Conservation (phyloP, 1,140 invertebrate species). For the Drosophila paulistorum region DNA sequence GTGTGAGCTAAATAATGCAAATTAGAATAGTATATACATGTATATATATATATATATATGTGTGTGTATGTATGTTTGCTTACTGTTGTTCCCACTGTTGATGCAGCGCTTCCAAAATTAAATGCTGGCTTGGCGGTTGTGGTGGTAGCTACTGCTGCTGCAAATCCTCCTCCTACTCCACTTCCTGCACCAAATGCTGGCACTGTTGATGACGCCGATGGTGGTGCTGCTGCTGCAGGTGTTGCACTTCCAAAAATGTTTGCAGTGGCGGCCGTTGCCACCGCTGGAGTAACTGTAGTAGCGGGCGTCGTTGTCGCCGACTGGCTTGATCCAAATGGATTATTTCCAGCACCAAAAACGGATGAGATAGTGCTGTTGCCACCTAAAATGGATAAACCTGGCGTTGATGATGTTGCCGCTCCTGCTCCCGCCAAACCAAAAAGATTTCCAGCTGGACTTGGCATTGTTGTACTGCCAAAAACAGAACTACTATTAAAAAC, state of each 20-base stretch:
- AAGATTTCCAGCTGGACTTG: constrained; percentile 4
- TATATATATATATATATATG: too few relatives aligned
- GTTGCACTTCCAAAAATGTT: constrained; percentile 45
- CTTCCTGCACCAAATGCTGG: constrained; percentile 21
- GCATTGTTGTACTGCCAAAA: constrained; percentile 33
- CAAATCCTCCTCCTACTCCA: constrained; percentile 18
- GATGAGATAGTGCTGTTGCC: constrained; percentile 2
- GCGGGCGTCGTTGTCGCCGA: constrained; percentile 30
- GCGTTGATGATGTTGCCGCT: constrained; percentile 19
- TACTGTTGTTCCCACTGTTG: constrained; percentile 42
- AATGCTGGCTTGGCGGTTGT: constrained; percentile 48
- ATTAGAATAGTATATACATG: too few relatives aligned
- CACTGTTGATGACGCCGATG: neutral
- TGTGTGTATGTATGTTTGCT: neutral
- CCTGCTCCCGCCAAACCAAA: constrained; percentile 42
- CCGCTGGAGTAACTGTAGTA: constrained; percentile 1
- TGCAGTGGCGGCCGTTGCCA: constrained; percentile 5
- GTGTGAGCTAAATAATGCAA: neutral
- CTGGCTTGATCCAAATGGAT: constrained; percentile 33
- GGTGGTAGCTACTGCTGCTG: constrained; percentile 22
- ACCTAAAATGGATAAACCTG: neutral
- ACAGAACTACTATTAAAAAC: constrained; percentile 28
- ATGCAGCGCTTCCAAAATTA: constrained; percentile 48
- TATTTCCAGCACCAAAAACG: constrained; percentile 29
- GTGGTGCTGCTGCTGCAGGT: constrained; percentile 7